phyloP scores from a whole-genome alignment of 1,140 invertebrate genomes.

The Sinonovacula constricta region DNA sequence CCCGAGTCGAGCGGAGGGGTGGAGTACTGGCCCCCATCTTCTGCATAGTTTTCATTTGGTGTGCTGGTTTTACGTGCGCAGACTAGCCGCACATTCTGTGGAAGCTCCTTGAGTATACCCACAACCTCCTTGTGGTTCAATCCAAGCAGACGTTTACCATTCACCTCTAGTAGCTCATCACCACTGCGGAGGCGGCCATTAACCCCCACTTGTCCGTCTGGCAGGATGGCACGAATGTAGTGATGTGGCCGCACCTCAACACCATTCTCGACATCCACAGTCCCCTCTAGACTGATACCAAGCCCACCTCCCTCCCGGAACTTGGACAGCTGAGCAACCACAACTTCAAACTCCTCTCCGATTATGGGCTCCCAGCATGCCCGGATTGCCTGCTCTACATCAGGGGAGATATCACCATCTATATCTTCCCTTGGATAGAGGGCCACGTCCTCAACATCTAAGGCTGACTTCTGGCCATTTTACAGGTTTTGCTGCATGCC shows the following conservation, averaged over 20 bases:
- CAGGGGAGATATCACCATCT: constrained; percentile 82
- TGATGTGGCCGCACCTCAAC: constrained; percentile 81
- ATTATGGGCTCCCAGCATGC: constrained; percentile 88
- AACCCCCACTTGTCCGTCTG: constrained; percentile 95
- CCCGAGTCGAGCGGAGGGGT: constrained; percentile 55
- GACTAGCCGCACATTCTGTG: constrained; percentile 95
- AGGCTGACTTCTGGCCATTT: not conserved
- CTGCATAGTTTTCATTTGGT: constrained; percentile 64
- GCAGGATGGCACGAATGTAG: constrained; percentile 90
- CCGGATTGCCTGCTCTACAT: constrained; percentile 88
- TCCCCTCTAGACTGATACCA: constrained; percentile 97
- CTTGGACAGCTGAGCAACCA: constrained; percentile 92
- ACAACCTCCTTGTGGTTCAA: constrained; percentile 98
- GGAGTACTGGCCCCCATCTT: constrained; percentile 56
- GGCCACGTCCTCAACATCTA: not conserved
- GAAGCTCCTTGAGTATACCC: constrained; percentile 95
- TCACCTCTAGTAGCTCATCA: constrained; percentile 95
- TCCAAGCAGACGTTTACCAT: constrained; percentile 94
- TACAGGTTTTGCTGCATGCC: not conserved
- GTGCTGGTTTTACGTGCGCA: constrained; percentile 84
- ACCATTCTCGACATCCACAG: constrained; percentile 88
- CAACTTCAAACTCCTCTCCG: constrained; percentile 90
- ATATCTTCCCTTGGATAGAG: not conserved
- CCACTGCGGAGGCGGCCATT: constrained; percentile 89
- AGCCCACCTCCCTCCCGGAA: constrained; percentile 92